Conservation (phyloP, 2,797 vertebrate species). For the Moxostoma hubbsi region DNA sequence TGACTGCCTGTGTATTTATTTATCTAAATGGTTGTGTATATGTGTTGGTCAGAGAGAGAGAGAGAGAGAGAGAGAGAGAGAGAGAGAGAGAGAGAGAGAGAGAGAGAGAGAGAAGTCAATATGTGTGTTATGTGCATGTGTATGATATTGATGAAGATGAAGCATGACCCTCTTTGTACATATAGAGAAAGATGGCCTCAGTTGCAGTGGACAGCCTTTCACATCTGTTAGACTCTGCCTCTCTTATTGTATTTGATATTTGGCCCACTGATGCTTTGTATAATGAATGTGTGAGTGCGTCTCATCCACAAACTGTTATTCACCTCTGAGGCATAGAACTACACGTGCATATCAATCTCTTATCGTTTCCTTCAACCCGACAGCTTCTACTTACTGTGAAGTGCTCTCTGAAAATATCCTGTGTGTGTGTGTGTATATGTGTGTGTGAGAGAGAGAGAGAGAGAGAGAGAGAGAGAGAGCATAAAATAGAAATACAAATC, state of each 20-base stretch:
- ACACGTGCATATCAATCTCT: conserved; percentile 72
- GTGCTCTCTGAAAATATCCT: conserved; percentile 41
- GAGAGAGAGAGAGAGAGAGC: too few species aligned
- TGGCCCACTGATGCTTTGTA: conserved; percentile 63
- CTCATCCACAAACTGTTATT: conserved; percentile 44
- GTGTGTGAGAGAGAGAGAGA: neutral
- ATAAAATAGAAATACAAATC: too few species aligned
- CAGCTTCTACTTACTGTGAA: conserved; percentile 63
- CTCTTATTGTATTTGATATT: conserved; percentile 70
- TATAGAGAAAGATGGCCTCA: conserved; percentile 45
- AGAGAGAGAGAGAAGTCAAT: too few species aligned
- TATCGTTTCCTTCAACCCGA: conserved; percentile 72
- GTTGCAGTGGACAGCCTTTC: conserved; percentile 56
- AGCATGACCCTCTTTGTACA: conserved; percentile 43
- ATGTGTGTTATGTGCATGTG: conserved; percentile 10
- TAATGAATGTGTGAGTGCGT: conserved; percentile 67
- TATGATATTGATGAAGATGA: conserved; percentile 54
- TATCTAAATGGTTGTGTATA: neutral
- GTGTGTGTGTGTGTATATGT: conserved; percentile 15
- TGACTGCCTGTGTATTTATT: too few species aligned
- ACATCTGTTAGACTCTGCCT: conserved; percentile 54
- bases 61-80: too few species aligned
- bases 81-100: too few species aligned
- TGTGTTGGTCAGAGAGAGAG: neutral
- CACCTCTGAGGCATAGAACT: conserved; percentile 68